Percentiles rank a stretch among this genome's conserved stretches.
Evolutionary conservation across 2,113 vertebrate genomes (phyloP).

Genomic region (Charadrius vociferus): DNA sequence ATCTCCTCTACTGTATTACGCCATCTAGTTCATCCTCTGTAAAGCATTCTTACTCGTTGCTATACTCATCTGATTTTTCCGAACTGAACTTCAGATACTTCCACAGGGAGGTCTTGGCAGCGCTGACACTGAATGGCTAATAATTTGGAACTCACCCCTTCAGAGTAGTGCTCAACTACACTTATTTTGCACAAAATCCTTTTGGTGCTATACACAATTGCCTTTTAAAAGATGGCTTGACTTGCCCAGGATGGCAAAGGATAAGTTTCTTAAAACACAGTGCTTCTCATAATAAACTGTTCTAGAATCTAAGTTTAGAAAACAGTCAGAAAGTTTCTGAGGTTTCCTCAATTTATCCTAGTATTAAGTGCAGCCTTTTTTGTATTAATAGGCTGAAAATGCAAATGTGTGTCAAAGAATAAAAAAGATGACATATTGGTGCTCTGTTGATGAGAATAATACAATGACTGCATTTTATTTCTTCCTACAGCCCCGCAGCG

Average conservation of each 20-base stretch:
- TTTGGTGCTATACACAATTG: neutral
- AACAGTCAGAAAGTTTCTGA: neutral
- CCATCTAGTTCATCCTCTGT: neutral
- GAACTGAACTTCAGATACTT: neutral
- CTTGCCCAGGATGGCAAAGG: neutral
- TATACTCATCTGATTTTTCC: neutral
- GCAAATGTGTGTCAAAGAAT: neutral
- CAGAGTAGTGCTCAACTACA: neutral
- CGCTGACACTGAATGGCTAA: neutral
- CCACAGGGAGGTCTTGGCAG: neutral
- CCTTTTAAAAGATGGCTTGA: neutral
- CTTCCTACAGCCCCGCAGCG: conserved; percentile 45
- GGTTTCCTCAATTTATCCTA: neutral
- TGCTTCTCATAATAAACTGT: neutral
- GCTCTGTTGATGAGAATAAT: neutral
- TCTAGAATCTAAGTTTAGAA: neutral
- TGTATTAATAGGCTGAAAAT: neutral
- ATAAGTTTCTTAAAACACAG: neutral
- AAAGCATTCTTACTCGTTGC: neutral
- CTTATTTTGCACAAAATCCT: neutral
- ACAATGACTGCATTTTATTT: neutral
- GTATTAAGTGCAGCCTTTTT: neutral
- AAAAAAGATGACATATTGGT: neutral
- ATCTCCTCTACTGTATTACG: neutral
- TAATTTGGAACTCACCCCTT: neutral